Evolutionary conservation across 2,113 vertebrate species (phyloP).

Genomic region (Nettapus auritus): DNA sequence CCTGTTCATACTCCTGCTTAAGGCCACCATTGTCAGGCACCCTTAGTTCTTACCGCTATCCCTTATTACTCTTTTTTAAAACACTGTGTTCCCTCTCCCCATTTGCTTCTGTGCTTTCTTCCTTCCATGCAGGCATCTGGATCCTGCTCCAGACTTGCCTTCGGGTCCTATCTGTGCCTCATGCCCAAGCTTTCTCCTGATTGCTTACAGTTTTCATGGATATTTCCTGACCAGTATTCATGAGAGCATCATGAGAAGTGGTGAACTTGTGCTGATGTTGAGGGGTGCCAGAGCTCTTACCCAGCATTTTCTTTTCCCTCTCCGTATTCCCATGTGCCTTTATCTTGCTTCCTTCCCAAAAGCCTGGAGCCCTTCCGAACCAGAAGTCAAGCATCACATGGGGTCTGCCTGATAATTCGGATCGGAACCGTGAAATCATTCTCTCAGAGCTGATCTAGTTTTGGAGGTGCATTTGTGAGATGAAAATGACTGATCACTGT

Average conservation of each 20-base stretch:
- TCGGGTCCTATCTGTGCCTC: neutral
- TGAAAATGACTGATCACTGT: slow-evolving; percentile 4
- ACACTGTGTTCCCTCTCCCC: accelerated
- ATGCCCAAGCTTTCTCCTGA: neutral
- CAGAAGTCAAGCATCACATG: neutral
- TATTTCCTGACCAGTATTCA: neutral
- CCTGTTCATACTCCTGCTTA: neutral
- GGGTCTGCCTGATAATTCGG: neutral
- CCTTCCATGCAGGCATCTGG: neutral
- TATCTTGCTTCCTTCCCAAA: neutral
- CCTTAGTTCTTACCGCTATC: neutral
- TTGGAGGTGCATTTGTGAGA: neutral
- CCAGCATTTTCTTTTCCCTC: neutral
- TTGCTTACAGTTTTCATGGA: neutral
- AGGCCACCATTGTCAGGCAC: neutral
- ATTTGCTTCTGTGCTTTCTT: neutral
- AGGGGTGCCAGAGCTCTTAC: slow-evolving; percentile 9
- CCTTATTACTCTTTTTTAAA: neutral
- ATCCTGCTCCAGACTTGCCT: neutral
- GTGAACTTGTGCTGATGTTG: neutral
- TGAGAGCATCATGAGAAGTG: neutral
- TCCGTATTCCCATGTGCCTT: neutral
- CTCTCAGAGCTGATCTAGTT: slow-evolving; percentile 8
- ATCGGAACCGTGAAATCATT: neutral
- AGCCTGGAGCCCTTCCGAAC: neutral